Base-by-base conservation (phyloP, 1,140 invertebrate genomes). In the Sarcophaga bullata region DNA sequence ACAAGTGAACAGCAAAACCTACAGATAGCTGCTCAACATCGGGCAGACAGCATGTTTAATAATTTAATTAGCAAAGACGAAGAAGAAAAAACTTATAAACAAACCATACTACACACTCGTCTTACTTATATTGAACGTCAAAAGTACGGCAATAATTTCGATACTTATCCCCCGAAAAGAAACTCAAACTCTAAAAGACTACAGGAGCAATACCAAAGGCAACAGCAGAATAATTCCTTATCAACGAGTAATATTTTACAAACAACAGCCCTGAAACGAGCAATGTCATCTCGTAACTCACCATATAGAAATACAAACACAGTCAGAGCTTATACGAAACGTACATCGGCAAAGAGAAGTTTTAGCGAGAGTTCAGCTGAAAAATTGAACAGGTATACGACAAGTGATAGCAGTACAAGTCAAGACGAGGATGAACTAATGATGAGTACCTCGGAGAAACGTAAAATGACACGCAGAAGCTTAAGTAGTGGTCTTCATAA, bases 341-440 rank as follows among this genome's bases (percentile, higher is more conserved):
- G 75, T 50, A 52, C 19, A 25, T 82, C 10, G 11, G 7, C 47
- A n/a, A 84, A 81, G 81, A 86, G 87, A 78, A 86, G 85, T 58
- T 82, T 85, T 11, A 84, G 84, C 62, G 86, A 89, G 84, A 87
- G 87, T 84, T 85, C 86, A 8, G 84, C 83, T 5, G 87, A 89
- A 68, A 84, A 88, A 80, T 84, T 83, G 62, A 75, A 75, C 78
- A 82, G 58, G 80, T 73, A 82, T 49, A 50, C 81, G 15, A 58
- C 68, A 46, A 54, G 49, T 4, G 80, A 83, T 13, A 84, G 15
- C 15, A 82, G 52, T 3, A 47, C 73, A 17, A 37, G 62, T 0
- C 72, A 54, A 25, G 48, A 78, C 11, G 75, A 78, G 13, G 75
- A 78, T 78, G 75, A 78, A 78, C 6, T 62, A 48, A 78, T 52